Evolutionary conservation across 92 coral and sea anemone genomes (phyloP).

Genomic region (Epizoanthus scotinus): DNA sequence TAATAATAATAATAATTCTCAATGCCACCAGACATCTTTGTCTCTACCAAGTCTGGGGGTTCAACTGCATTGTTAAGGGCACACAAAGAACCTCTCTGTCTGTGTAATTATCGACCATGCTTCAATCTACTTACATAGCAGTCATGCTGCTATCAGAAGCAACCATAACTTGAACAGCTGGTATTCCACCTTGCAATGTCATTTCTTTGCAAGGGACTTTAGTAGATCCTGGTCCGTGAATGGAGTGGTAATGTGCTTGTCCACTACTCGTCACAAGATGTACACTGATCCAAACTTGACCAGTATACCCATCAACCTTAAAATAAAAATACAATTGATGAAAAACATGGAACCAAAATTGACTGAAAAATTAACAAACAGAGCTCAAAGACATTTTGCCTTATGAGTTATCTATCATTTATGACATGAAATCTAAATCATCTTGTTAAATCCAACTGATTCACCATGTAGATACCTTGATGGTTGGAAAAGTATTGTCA

Average conservation of each 20-base stretch:
- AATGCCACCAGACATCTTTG: no score
- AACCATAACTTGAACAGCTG: conserved; percentile 96
- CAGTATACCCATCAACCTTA: conserved; percentile 82
- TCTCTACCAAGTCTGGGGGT: no score
- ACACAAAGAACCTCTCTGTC: no score
- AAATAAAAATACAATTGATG: neutral
- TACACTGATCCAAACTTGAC: conserved; percentile 92
- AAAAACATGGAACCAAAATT: neutral
- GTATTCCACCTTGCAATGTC: conserved; percentile 81
- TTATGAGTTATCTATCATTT: neutral
- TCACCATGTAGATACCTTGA: conserved; percentile 62
- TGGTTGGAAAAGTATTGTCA: conserved; percentile 90
- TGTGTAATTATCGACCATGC: no score
- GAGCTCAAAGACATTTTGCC: neutral
- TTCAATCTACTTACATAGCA: conserved; percentile 78
- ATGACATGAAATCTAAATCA: neutral
- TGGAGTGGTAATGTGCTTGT: conserved; percentile 94
- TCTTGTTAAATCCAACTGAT: no score
- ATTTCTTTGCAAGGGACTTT: conserved; percentile 94
- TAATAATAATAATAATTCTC: no score
- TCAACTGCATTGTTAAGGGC: no score
- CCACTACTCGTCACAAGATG: conserved; percentile 89
- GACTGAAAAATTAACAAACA: no score
- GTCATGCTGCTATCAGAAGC: conserved; percentile 93
- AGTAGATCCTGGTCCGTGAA: conserved; percentile 98